Percentiles rank a stretch among this genome's conserved stretches.
These are phyloP conservation scores for Stratiolaelaps scimitus DNA, from an alignment of 1,140 invertebrate genomes.

Conservation along the genomic window DNA sequence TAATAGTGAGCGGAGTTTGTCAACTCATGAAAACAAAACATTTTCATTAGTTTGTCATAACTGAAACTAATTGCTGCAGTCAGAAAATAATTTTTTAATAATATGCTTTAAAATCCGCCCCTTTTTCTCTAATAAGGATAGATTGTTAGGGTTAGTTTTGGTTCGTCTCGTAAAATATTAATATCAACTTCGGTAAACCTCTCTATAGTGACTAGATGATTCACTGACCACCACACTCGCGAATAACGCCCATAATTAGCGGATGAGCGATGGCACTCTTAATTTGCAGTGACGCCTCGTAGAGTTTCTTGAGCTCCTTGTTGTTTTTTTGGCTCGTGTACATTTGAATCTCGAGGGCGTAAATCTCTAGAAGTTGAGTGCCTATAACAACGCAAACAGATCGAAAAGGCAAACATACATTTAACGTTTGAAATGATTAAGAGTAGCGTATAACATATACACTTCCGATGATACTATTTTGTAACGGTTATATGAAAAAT, in stretches of 20 bases:
- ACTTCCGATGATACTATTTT: too few species aligned
- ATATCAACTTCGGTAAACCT: not conserved
- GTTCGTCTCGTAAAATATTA: conserved; percentile 8
- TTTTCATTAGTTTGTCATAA: conserved; percentile 8
- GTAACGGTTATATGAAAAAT: too few species aligned
- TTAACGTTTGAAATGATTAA: too few species aligned
- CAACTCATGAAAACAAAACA: not conserved
- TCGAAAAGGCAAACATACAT: too few species aligned
- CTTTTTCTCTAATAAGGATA: too few species aligned
- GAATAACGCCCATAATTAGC: conserved; percentile 96
- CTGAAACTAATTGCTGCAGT: too few species aligned
- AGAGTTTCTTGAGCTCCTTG: conserved; percentile 93
- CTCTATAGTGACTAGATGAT: not conserved
- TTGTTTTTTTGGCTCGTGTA: conserved; percentile 99
- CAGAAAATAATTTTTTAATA: not conserved
- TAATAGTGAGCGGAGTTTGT: not conserved
- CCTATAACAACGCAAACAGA: conserved; percentile 43
- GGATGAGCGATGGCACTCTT: conserved; percentile 99
- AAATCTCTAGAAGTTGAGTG: conserved; percentile 94
- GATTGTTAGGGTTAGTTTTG: not conserved
- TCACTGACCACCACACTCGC: conserved; percentile 45
- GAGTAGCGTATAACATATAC: too few species aligned
- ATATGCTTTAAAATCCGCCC: not conserved
- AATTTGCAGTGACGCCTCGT: conserved; percentile 95
- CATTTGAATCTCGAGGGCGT: conserved; percentile 99